A percentile compares a stretch with the other conserved stretches of the same genome.
Evolutionary conservation across 2,113 vertebrate species (phyloP).

Genomic region (Ophiodon elongatus): DNA sequence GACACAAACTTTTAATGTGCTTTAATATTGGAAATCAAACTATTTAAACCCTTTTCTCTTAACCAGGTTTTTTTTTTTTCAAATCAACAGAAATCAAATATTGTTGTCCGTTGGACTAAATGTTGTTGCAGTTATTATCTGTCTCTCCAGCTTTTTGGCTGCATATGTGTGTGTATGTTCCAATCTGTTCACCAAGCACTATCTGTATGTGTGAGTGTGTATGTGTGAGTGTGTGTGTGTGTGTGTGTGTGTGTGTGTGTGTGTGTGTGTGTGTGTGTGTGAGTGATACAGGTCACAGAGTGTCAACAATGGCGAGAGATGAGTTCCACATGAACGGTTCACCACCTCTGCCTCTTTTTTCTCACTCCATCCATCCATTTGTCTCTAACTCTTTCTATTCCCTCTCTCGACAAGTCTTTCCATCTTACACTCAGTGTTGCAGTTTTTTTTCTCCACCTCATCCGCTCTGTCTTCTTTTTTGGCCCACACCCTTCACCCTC

Average conservation of each 20-base stretch:
- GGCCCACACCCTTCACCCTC: neutral
- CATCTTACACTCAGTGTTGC: neutral
- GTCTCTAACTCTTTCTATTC: slow-evolving; percentile 10
- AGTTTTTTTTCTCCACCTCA: slow-evolving; percentile 3
- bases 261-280: slow-evolving; percentile 39
- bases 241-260: slow-evolving; percentile 39
- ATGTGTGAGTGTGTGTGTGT: slow-evolving; percentile 34
- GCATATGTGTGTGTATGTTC: slow-evolving; percentile 27
- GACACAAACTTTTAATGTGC: slow-evolving; percentile 22
- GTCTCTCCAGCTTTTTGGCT: slow-evolving; percentile 41
- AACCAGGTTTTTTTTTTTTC: slow-evolving; percentile 12
- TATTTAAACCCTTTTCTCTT: neutral
- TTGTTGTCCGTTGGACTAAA: slow-evolving; percentile 31
- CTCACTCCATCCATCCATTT: slow-evolving; percentile 44
- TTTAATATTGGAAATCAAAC: slow-evolving; percentile 7
- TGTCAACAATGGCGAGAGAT: slow-evolving; percentile 80
- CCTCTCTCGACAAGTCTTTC: slow-evolving; percentile 11
- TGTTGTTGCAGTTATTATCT: slow-evolving; percentile 33
- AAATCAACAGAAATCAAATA: slow-evolving; percentile 26
- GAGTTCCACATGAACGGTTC: slow-evolving; percentile 78
- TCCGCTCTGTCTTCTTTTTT: slow-evolving; percentile 11
- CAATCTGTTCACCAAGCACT: slow-evolving; percentile 47
- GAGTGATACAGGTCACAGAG: slow-evolving; percentile 74
- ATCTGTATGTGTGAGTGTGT: slow-evolving; percentile 44
- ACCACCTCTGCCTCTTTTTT: slow-evolving; percentile 60